Percentiles rank a stretch among this genome's conserved stretches.
Conservation (phyloP, 2,888 invertebrate species). For the Erebia aethiops region DNA sequence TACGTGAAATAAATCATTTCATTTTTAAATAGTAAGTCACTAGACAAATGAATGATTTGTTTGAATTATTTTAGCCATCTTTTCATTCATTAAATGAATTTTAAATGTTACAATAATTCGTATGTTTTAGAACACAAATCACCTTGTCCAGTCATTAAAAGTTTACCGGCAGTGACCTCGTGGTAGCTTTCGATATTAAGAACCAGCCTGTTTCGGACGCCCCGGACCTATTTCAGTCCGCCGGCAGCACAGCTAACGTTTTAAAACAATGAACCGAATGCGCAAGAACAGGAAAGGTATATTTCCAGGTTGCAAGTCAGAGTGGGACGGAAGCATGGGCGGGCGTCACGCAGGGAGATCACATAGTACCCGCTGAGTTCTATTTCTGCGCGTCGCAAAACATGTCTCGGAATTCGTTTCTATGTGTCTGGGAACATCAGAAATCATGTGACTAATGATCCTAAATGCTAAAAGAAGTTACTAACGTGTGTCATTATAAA, state of each 20-base stretch:
- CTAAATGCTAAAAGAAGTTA: conserved; percentile 51
- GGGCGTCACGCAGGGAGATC: conserved; percentile 76
- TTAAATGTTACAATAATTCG: conserved; percentile 1
- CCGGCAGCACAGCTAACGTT: conserved; percentile 68
- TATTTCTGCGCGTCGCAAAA: conserved; percentile 80
- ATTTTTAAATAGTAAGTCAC: too few relatives aligned
- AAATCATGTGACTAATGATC: conserved; percentile 81
- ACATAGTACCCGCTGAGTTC: conserved; percentile 78
- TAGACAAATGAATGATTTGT: neutral
- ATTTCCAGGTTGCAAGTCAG: conserved; percentile 60
- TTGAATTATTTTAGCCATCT: neutral
- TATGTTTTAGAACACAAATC: conserved; percentile 46
- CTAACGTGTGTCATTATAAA: conserved; percentile 44
- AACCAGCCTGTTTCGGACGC: conserved; percentile 76
- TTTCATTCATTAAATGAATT: neutral
- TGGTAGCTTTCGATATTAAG: conserved; percentile 73
- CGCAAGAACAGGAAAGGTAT: conserved; percentile 71
- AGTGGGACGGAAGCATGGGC: conserved; percentile 64
- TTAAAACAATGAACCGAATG: conserved; percentile 79
- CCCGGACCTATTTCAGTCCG: conserved; percentile 81
- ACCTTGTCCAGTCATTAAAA: conserved; percentile 51
- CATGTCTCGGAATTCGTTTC: conserved; percentile 82
- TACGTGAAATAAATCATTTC: too few relatives aligned
- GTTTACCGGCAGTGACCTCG: conserved; percentile 78
- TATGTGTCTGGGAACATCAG: conserved; percentile 77